Evolutionary conservation across 2,113 vertebrate genomes (phyloP), one percentile per base, ranked within the genome.

Genomic region (Gopherus flavomarginatus): DNA sequence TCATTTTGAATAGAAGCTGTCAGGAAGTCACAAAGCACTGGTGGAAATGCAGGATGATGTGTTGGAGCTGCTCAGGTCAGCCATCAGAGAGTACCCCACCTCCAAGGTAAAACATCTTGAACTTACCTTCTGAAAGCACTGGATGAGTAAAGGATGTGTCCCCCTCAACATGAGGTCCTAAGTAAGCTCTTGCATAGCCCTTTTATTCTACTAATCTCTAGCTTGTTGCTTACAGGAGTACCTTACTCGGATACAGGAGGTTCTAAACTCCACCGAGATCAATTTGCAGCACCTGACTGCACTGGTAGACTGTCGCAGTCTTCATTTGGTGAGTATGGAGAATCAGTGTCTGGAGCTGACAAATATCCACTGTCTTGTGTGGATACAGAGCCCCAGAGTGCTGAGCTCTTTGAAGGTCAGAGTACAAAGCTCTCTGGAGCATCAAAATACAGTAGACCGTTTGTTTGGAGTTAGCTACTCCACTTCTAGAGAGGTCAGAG

Each of bases 1-100:
- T 96, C 97, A 31, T 97, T 84, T 98, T 92, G 91, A 97, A 88
- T 98, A 99, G 99, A 99, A 99, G 97, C 98, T 99, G 97, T 99
- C 99, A 0, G 99, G 99, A 92, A 99, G 99, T 96, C 99, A 99
- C 98, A 99, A 99, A 98, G 99, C 99, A 1, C 97, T 99, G 95
- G 99, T 99, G 91, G 99, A 99, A 98, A 99, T 99, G 99, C 99
- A 99, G 92, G 99, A 99, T 29, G 98, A 99, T 8, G 98, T 99
- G 93, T 95, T 94, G 0, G 99, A 99, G 59, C 99, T 99, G 59
- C 98, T 99, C 97, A 98, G 93, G 93, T 99, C 98, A 5, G 98
- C 98, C 7, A 97, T 98, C 44, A 97, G 96, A 95, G 99, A 99
- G 62, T 97, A 98, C 42, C 98, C 98, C 8, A 98, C 98, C 94